phyloP scores from a whole-genome alignment of 2,888 invertebrate genomes.

The Stenchaetothrips biformis region DNA sequence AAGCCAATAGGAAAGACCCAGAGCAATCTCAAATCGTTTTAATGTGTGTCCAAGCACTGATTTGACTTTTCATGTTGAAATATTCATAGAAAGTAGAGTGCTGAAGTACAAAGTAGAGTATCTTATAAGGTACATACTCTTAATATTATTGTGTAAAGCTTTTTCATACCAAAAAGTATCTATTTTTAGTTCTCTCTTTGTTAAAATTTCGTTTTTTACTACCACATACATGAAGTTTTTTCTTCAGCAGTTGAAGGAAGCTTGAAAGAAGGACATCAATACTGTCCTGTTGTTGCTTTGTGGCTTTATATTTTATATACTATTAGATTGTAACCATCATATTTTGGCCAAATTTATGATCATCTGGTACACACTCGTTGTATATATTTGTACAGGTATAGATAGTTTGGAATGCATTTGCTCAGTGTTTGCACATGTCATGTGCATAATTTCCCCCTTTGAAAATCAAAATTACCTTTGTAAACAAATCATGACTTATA shows the following conservation, averaged over 20 bases:
- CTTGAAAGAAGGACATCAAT: neutral
- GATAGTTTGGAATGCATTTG: neutral
- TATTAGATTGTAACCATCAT: neutral
- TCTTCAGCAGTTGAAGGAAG: neutral
- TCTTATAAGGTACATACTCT: neutral
- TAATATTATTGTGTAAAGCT: slow-evolving; percentile 8
- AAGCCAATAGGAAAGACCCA: too few relatives aligned
- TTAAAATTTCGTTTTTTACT: neutral
- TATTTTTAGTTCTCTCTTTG: neutral
- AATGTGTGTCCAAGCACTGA: too few relatives aligned
- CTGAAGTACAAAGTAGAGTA: slow-evolving; percentile 7
- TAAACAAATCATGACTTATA: neutral
- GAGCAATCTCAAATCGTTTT: too few relatives aligned
- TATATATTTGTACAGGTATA: slow-evolving; percentile 10
- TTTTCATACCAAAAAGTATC: slow-evolving; percentile 18
- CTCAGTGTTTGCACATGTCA: slow-evolving; percentile 2
- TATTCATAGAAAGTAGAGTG: slow-evolving; percentile 13
- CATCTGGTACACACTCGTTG: neutral
- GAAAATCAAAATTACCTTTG: neutral
- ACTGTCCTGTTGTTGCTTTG: neutral
- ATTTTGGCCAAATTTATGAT: neutral
- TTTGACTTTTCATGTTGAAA: neutral
- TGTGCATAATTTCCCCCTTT: neutral
- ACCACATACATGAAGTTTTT: neutral
- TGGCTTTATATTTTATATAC: neutral